Conservation (phyloP, 2,888 invertebrate species). For the Campoplex capitator region DNA sequence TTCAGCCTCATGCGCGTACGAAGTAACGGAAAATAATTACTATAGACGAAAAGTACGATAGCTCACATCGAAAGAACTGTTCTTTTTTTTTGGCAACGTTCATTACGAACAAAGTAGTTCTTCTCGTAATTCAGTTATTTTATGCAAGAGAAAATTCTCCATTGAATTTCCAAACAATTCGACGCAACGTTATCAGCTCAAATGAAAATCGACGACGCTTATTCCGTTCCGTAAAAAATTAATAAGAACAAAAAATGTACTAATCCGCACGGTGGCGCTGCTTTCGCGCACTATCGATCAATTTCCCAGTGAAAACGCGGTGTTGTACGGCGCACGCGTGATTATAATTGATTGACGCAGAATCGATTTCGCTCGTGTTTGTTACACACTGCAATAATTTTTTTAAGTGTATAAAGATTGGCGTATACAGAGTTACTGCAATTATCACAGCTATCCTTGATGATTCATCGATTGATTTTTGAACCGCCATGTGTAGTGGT, state of each 20-base stretch:
- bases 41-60: background rate
- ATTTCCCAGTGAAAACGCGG: background rate
- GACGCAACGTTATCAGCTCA: background rate
- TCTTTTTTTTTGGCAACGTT: background rate
- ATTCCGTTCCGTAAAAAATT: background rate
- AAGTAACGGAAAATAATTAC: background rate
- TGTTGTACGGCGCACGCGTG: background rate
- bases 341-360: background rate
- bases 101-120: background rate
- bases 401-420: conserved; percentile 14
- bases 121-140: background rate
- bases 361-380: conserved; percentile 9
- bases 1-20: background rate
- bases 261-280: conserved; percentile 21
- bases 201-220: background rate
- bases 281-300: background rate
- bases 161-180: background rate
- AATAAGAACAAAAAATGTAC: background rate
- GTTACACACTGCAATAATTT: background rate
- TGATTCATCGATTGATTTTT: conserved; percentile 27
- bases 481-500: conserved; percentile 20
- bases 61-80: background rate
- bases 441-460: conserved; percentile 59
- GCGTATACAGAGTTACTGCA: conserved; percentile 26
- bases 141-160: background rate